Conservation (phyloP, 92 coral and sea anemone genomes). For the Ricordea florida region DNA sequence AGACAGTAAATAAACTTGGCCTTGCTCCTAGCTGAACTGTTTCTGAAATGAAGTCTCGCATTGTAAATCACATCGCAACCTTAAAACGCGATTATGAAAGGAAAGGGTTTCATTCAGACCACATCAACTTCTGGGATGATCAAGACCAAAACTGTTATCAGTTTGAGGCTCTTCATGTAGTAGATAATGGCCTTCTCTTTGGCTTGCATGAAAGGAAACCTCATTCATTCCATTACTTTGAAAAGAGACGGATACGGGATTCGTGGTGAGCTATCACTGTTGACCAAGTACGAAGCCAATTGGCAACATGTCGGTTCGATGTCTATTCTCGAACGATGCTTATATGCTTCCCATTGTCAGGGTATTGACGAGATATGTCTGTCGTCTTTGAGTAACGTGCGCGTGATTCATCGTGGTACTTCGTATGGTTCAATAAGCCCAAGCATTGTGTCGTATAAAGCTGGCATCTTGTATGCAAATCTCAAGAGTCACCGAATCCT, state of each 20-base stretch:
- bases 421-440: background rate
- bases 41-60: constrained; percentile 43
- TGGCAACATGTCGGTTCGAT: constrained; percentile 26
- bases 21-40: constrained; percentile 35
- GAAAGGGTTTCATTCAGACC: constrained; percentile 24
- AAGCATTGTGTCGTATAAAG: constrained; percentile 12
- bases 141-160: constrained; percentile 13
- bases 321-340: constrained; percentile 18
- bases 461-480: constrained; percentile 23
- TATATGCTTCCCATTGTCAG: constrained; percentile 10
- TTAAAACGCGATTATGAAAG: constrained; percentile 30
- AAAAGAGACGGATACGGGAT: constrained; percentile 17
- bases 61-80: constrained; percentile 1
- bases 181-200: constrained; percentile 4
- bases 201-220: background rate
- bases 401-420: constrained; percentile 3
- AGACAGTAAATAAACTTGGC: constrained; percentile 18
- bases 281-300: constrained; percentile 20
- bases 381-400: background rate
- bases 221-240: constrained; percentile 2
- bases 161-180: constrained; percentile 38
- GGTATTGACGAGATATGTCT: constrained; percentile 29
- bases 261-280: constrained; percentile 14
- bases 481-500: constrained; percentile 4
- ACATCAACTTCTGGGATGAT: constrained; percentile 31